Conservation (phyloP, 2,113 vertebrate species). For the Hypomesus transpacificus region DNA sequence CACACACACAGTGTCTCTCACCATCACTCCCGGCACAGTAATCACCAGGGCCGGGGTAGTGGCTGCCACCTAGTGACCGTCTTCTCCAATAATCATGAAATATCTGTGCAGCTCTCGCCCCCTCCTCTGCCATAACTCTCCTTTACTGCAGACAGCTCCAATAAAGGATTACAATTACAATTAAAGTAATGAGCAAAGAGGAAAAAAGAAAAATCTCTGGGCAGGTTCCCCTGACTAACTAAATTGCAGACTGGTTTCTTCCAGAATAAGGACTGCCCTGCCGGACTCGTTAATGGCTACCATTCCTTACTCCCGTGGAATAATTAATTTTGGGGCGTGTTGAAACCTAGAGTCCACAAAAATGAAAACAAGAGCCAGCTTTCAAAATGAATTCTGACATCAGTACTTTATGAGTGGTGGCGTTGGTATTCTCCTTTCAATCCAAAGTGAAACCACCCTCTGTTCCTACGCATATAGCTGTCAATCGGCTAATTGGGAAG, state of each 20-base stretch:
- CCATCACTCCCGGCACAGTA: conserved; percentile 58
- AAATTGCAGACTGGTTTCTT: conserved; percentile 71
- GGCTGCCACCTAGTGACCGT: conserved; percentile 77
- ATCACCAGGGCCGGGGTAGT: conserved; percentile 64
- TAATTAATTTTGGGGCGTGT: conserved; percentile 65
- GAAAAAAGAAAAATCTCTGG: conserved; percentile 66
- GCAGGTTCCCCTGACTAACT: conserved; percentile 70
- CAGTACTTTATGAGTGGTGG: conserved; percentile 2
- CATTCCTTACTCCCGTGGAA: conserved; percentile 59
- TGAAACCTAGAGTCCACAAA: conserved; percentile 57
- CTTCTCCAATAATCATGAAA: conserved; percentile 77
- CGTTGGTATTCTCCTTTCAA: neutral
- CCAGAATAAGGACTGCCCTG: conserved; percentile 65
- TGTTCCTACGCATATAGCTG: neutral
- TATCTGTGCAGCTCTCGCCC: conserved; percentile 68
- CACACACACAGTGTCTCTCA: conserved; percentile 2
- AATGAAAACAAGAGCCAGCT: conserved; percentile 55
- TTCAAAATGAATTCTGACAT: conserved; percentile 54
- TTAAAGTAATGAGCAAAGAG: conserved; percentile 79
- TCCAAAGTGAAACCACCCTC: neutral
- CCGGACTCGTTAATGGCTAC: conserved; percentile 61
- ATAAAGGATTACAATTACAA: conserved; percentile 80
- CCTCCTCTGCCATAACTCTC: conserved; percentile 73
- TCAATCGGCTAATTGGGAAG: no score
- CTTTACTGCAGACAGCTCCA: conserved; percentile 76